phyloP scores from a whole-genome alignment of 2,888 invertebrate species.

The Fragum sueziense region DNA sequence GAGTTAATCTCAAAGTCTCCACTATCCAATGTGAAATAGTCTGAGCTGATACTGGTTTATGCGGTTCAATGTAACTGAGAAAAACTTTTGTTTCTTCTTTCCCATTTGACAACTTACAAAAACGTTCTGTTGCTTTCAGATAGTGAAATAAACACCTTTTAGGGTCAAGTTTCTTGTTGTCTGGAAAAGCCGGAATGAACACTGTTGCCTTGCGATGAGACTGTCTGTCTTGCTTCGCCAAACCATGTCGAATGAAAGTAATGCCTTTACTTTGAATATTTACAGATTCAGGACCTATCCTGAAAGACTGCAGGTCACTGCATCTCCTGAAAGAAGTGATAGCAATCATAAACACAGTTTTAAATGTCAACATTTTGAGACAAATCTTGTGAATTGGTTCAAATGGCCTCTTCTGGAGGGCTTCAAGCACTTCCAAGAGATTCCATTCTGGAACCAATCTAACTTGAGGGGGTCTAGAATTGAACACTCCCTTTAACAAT shows the following conservation, averaged over 20 bases:
- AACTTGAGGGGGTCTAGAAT: no score
- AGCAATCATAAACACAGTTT: conserved; percentile 42
- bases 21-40: conserved; percentile 55
- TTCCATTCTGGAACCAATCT: conserved; percentile 51
- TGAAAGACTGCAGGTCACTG: conserved; percentile 38
- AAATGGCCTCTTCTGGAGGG: conserved; percentile 43
- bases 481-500: conserved; percentile 45
- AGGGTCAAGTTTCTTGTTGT: conserved; percentile 37
- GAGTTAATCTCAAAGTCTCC: conserved; percentile 30
- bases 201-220: conserved; percentile 21
- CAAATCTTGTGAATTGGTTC: conserved; percentile 36
- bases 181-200: conserved; percentile 35
- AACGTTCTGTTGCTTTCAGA: conserved; percentile 37
- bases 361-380: conserved; percentile 32
- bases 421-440: conserved; percentile 31
- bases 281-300: conserved; percentile 31
- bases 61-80: conserved; percentile 44
- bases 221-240: conserved; percentile 41
- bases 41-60: conserved; percentile 43
- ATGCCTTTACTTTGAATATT: conserved; percentile 38
- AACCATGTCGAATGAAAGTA: conserved; percentile 37
- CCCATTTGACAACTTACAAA: conserved; percentile 12
- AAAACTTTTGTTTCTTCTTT: conserved; percentile 40
- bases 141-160: conserved; percentile 33
- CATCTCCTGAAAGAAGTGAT: conserved; percentile 31